Base-by-base conservation (phyloP, 2,113 vertebrate genomes). In the Platycercus adscitus region DNA sequence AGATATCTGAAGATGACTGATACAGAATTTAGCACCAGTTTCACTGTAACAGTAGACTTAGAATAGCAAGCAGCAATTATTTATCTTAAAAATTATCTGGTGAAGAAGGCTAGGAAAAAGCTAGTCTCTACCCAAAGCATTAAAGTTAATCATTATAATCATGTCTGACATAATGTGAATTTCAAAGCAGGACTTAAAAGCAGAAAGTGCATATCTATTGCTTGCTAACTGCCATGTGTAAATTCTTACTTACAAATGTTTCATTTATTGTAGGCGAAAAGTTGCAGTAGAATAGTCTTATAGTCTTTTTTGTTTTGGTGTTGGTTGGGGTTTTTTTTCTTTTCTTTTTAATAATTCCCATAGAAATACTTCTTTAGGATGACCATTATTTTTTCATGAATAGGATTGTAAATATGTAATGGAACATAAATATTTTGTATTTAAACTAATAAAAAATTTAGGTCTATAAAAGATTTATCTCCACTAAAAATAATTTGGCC, bases 371-470 rank as follows among this genome's bases (percentile, higher is more conserved):
- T 88, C 70, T 97, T 96, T 95, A 82, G 39, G 63, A 92, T 94
- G 20, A 91, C 69, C 81, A 89, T 90, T 96, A 92, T 80, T 95
- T 83, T 96, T 73, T 92, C 91, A 97, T 97, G 75, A 96, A 97
- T 65, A 44, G n/a, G 80, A 91, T 81, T 91, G 81, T 95, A 97
- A 97, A 96, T 96, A 96, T 88, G 50, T 95, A 96, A 93, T 93
- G 84, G 35, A 93, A 91, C 86, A 93, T 81, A 95, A 97, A 97
- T 95, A 97, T 95, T 97, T 97, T 94, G 91, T 91, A 93, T 97
- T 95, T 96, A 58, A 43, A 85, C 65, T 95, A 92, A 94, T 96
- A 95, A 97, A 97, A 96, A 82, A 95, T 88, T 95, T 89, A 96
- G 76, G 69, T 92, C 86, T 58, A 92, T 94, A 52, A 97, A 97